Base-by-base conservation (phyloP, 2,797 vertebrate genomes). In the Ptychobarbus kaznakovi region DNA sequence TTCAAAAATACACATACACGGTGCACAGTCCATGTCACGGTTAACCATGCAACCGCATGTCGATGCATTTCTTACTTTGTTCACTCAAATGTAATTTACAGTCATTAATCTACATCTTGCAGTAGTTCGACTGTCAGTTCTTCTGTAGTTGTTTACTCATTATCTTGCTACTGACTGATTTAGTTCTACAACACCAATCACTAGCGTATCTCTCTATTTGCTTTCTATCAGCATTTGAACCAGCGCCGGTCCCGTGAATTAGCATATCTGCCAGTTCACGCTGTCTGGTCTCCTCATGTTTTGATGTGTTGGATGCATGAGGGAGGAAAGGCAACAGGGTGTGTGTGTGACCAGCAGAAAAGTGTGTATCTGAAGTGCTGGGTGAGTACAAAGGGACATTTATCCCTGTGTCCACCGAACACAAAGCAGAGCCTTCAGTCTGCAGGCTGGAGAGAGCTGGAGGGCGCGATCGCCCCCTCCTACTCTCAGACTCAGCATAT, bases 361-460 rank as follows among this genome's bases (percentile, higher is more conserved):
- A 66, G 69, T 44, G 69, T 18, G 70, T 44, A 74, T 53, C 56
- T 40, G 77, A 58, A 56, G 70, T 44, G 18, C 66, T 66, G 66
- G 44, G 53, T 13, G 78, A 80, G 53, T 68, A 81, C 80, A 83
- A 69, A 70, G 86, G 79, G 81, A 81, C 75, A 79, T 83, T 80
- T 89, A 77, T 82, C 65, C 77, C 86, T 79, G 76, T 82, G 85
- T 86, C 76, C 73, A 77, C 82, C 74, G 22, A 90, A 49, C 84
- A 90, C 87, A 91, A 90, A 90, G 87, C 81, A 81, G 28, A 81
- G 86, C 83, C 81, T 81, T 89, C 86, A 89, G 81, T 78, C 80
- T 73, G 69, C 51, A 83, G 85, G 40, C 84, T 87, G 83, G 85
- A 87, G 73, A 85, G 86, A 87, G 86, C 87, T 88, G 72, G 88